Base-by-base conservation (phyloP, 2,888 invertebrate genomes). In the Timema cristinae region DNA sequence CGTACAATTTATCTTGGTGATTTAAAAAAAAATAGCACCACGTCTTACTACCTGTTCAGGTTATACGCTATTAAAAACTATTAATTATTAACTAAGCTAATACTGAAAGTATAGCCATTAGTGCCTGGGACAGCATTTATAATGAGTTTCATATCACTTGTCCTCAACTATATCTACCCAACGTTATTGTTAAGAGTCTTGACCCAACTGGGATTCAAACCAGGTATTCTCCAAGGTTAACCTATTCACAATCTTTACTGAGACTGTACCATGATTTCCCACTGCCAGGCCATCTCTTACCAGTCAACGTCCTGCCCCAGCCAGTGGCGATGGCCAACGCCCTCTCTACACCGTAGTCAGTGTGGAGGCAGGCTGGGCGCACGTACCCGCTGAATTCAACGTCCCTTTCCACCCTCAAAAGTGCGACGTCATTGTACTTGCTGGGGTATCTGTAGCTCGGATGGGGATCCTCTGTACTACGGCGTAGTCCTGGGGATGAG, bases 341-440 rank as follows among this genome's bases (percentile, higher is more conserved):
- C 47, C 56, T 59, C 67, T 63, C 48, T 15, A 73, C 16, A 11
- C 52, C 51, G 2, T 13, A 1, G 16, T 68, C 70, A 2, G 50
- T 66, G 16, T 75, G 71, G 6, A 75, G 68, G 61, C 75, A 75
- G 47, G 73, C 75, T 8, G 75, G 75, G 13, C 73, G 59, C 50
- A 73, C 49, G 59, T 71, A 66, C 5, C 16, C 70, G 49, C 47
- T 51, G 56, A 75, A 70, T 16, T 11, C 49, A 8, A 56, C 73
- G 11, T 69, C 67, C 49, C 56, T 51, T 32, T 66, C 70, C 32
- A 75, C 67, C 47, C 56, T 63, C 48, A 75, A 48, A 32, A 75
- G 73, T 0, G 73, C 75, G 16, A 75, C 71, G 51, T 75, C 75
- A 61, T 72, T 48, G 71, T 75, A 75, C n/a, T 49, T 68, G 48